Evolutionary conservation across 2,113 vertebrate species (phyloP), one percentile per base, ranked within the genome.

Genomic region (Hiodon tergisus): DNA sequence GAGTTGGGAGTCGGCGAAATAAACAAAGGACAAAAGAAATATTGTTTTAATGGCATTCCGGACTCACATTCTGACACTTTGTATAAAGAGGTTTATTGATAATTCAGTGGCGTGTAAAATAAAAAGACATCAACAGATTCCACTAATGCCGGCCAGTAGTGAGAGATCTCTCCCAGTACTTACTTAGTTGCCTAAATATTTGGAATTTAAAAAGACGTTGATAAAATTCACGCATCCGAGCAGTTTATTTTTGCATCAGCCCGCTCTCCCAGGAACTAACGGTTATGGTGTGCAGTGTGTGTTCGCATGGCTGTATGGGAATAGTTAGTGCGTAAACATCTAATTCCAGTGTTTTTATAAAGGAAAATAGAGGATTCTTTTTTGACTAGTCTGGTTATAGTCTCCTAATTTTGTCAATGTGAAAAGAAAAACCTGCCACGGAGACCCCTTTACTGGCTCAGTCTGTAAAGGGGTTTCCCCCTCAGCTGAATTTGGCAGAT

Each of bases 1-100:
- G 82, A 31, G 31, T 31, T 87, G 89, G 90, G 90, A 83, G 84
- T 83, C 86, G 78, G 87, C 86, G 84, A 93, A 84, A 86, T 88
- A 85, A 87, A 90, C 83, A 82, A 77, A 85, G 85, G 86, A 89
- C 13, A 53, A 90, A 87, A 86, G 85, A 86, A 87, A 85, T 87
- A 89, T 88, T 86, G 82, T 87, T 89, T 83, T 71, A 83, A 82
- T 88, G 88, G 85, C 86, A 68, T 17, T 50, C 63, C 69, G 10
- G 69, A 83, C 82, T 81, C 76, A 79, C 81, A 80, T 76, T 7
- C 79, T 78, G 82, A 77, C 75, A 85, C 85, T 85, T 83, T 87
- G 87, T 87, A 86, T 87, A 84, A 88, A 79, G 80, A 79, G 82
- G 67, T 86, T 86, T 87, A 87, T 89, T 85, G 83, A 86, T 89